phyloP scores from a whole-genome alignment of 2,888 invertebrate genomes.

The Lypha dubia region DNA sequence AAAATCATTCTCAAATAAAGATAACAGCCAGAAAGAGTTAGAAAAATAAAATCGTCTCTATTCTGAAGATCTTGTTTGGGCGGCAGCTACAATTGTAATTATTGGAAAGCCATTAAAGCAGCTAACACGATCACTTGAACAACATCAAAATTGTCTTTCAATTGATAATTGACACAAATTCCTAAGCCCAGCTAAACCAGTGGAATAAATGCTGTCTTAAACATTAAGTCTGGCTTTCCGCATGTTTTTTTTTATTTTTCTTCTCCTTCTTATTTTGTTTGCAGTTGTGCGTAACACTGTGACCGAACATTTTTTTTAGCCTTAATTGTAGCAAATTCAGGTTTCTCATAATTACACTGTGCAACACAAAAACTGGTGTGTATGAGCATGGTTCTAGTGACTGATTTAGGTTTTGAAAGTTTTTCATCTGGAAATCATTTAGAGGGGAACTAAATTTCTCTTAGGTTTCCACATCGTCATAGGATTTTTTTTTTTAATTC shows the following conservation, averaged over 20 bases:
- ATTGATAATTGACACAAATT: constrained; percentile 62
- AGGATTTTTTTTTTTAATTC: too few relatives aligned
- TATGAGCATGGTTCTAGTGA: too few relatives aligned
- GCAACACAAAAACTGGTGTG: too few relatives aligned
- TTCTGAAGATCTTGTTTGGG: too few relatives aligned
- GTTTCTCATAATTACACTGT: constrained; percentile 44
- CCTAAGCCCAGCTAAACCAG: constrained; percentile 37
- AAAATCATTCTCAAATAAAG: too few relatives aligned
- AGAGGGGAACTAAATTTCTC: too few relatives aligned
- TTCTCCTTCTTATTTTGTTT: neutral
- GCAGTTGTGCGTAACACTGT: constrained; percentile 62
- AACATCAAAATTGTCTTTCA: constrained; percentile 31
- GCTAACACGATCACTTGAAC: constrained; percentile 4
- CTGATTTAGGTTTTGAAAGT: too few relatives aligned
- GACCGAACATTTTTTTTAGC: constrained; percentile 41
- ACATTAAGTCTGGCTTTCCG: constrained; percentile 32
- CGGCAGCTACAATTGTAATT: neutral
- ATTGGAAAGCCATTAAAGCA: constrained; percentile 44
- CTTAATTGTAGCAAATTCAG: constrained; percentile 31
- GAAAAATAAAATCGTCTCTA: too few relatives aligned
- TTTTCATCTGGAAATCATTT: too few relatives aligned
- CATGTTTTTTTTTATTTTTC: neutral
- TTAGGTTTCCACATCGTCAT: too few relatives aligned
- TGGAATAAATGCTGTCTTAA: neutral
- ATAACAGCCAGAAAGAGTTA: too few relatives aligned